Percentiles rank a stretch among this genome's conserved stretches.
phyloP scores from a whole-genome alignment of 1,140 invertebrate species.

The Drosophila prosaltans region DNA sequence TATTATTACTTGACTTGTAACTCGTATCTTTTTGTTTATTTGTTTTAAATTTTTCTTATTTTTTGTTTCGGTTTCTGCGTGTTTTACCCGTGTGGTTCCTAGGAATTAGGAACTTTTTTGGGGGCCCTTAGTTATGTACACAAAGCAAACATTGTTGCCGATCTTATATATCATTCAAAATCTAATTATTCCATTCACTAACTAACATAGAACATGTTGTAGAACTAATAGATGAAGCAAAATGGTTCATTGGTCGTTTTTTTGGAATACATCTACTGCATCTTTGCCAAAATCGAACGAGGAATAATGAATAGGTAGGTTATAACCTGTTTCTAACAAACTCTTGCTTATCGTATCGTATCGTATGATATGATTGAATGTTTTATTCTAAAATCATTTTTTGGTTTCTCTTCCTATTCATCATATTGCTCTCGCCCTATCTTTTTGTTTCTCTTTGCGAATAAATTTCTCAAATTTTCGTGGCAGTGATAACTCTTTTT shows the following conservation, averaged over 20 bases:
- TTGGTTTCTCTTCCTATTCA: slow-evolving; percentile 46
- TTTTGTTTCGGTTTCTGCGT: slow-evolving; percentile 24
- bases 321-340: neutral
- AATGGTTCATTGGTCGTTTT: slow-evolving; percentile 59
- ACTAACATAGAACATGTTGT: slow-evolving; percentile 20
- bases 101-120: slow-evolving; percentile 62
- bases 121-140: slow-evolving; percentile 60
- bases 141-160: slow-evolving; percentile 30
- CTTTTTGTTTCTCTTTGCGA: slow-evolving; percentile 30
- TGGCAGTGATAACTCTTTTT: slow-evolving; percentile 63
- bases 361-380: slow-evolving; percentile 71
- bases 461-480: slow-evolving; percentile 28
- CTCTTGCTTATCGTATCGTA: slow-evolving; percentile 8
- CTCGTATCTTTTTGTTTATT: slow-evolving; percentile 43
- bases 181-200: slow-evolving; percentile 9
- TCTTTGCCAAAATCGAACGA: neutral
- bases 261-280: slow-evolving; percentile 28
- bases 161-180: slow-evolving; percentile 28
- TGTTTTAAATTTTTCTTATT: neutral
- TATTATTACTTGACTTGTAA: slow-evolving; percentile 68
- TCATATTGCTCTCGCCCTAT: slow-evolving; percentile 30
- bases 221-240: slow-evolving; percentile 45
- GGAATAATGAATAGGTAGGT: neutral
- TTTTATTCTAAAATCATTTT: slow-evolving; percentile 31
- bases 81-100: slow-evolving; percentile 63